Base-by-base conservation (phyloP, 2,113 vertebrate genomes). In the Dicaeum eximium region DNA sequence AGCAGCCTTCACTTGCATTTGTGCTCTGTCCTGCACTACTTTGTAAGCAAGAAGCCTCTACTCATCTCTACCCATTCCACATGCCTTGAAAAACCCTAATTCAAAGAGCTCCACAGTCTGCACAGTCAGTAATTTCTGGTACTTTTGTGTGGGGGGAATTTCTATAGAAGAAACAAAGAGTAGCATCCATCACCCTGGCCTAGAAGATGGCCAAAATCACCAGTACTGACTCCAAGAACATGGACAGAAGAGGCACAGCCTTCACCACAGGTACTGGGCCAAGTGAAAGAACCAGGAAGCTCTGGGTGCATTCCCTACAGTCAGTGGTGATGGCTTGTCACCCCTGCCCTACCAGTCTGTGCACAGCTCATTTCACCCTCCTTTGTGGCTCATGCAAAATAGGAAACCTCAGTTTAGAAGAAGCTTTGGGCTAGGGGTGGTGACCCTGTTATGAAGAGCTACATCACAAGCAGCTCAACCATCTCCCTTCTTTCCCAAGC, bases 161-260 rank as follows among this genome's bases (percentile, higher is more conserved):
- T 7, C 23, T 37, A 1, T 1, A 42, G 62, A 66, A 35, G 22
- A 33, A 95, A 35, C 12, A 86, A 45, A 16, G 3, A 42, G 6
- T 18, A 12, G 10, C 42, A 67, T 35, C 37, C 24, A 70, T n/a
- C 35, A 44, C 44, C 1, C 0, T 24, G 27, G 30, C 47, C 50
- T 57, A 15, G 4, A 18, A 48, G 13, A 50, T 5, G 15, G 35
- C 23, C 51, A 84, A 64, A 89, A 20, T 11, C 21, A 27, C 14
- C 33, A 2, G 7, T 12, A 18, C 10, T 38, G 8, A 20, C 4
- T 12, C 42, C 25, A 18, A 4, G 11, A 86, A 12, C 15, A 6
- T 1, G 5, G 9, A 7, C 0, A 31, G 17, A n/a, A n/a, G 44
- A 19, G 65, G 28, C 6, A 66, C 2, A 5, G 6, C 13, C 19